Evolutionary conservation across 2,797 vertebrate species (phyloP).

Genomic region (Danio albolineatus): DNA sequence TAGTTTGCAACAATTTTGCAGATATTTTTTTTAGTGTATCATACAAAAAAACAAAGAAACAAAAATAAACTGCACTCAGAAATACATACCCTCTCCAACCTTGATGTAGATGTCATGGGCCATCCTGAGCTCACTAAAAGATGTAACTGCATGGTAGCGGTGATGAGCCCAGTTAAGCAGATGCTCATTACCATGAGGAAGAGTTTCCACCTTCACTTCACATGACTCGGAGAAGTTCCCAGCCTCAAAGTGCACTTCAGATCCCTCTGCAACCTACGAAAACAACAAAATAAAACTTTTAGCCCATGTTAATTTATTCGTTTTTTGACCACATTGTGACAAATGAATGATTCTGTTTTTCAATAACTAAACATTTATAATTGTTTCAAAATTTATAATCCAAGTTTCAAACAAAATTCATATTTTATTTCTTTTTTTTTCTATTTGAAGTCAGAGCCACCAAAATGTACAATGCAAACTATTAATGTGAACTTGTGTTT

Average conservation of each 20-base stretch:
- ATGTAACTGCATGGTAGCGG: slow-evolving; percentile 91
- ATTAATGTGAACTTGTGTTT: slow-evolving; percentile 49
- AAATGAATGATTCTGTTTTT: background rate
- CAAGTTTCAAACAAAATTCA: background rate
- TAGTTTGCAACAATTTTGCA: too few relatives aligned
- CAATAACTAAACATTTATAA: background rate
- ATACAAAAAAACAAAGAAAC: slow-evolving; percentile 2
- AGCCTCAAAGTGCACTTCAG: slow-evolving; percentile 83
- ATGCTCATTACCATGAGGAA: slow-evolving; percentile 89
- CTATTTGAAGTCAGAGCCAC: slow-evolving; percentile 17
- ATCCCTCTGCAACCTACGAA: slow-evolving; percentile 86
- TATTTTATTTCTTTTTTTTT: background rate
- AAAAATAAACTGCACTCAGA: slow-evolving; percentile 53
- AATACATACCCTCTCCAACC: slow-evolving; percentile 96
- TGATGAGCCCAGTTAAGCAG: slow-evolving; percentile 91
- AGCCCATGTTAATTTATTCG: background rate
- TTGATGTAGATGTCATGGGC: slow-evolving; percentile 94
- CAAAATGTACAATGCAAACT: slow-evolving; percentile 50
- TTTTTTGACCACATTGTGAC: background rate
- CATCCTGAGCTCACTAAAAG: slow-evolving; percentile 95
- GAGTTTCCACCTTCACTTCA: slow-evolving; percentile 76
- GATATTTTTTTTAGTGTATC: too few relatives aligned
- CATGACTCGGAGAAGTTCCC: slow-evolving; percentile 86
- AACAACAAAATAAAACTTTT: background rate
- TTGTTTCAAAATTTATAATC: background rate